Evolutionary conservation across 2,113 vertebrate species (phyloP), one percentile per base, ranked within the genome.

Genomic region (Cathartes aura): DNA sequence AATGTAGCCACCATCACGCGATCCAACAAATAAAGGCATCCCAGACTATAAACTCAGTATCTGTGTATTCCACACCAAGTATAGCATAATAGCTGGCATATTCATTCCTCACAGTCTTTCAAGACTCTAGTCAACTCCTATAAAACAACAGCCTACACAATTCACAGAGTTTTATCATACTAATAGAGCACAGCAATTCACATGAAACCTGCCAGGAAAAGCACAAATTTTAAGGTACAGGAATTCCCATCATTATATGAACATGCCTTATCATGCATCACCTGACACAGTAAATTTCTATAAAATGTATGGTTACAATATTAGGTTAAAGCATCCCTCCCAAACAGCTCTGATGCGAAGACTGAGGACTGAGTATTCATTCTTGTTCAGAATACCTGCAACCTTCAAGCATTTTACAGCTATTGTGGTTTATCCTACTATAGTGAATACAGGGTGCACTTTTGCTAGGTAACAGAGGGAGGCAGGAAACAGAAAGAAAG

Each of bases 381-480:
- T 45, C 42, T 55, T 29, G 5, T 36, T 53, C 50, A 53, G 55
- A 74, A 42, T 2, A 79, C 30, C 55, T 32, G 48, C 53, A 73
- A 56, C 24, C 48, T 53, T 26, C 23, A 42, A 82, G 20, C 14
- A 38, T 32, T 52, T 73, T 20, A 78, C 20, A 74, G 27, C 29
- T 76, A 43, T 3, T 47, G 15, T 14, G 11, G 11, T 34, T 30
- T n/a, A 58, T 12, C 27, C 55, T 42, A 20, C 34, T 18, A 6
- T 3, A 76, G 8, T 20, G 48, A 80, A 0, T 24, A 52, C 1
- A 45, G 7, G 0, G 5, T 11, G 18, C 11, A 1, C 4, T 70
- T 63, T 30, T 56, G 8, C 12, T 2, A 22, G 24, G 26, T n/a
- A 42, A 59, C 14, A 42, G 11, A 42, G 21, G 2, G 12, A 59